Percentiles rank a stretch among this genome's conserved stretches.
phyloP scores from a whole-genome alignment of 2,797 vertebrate genomes.

The Onychomys torridus region DNA sequence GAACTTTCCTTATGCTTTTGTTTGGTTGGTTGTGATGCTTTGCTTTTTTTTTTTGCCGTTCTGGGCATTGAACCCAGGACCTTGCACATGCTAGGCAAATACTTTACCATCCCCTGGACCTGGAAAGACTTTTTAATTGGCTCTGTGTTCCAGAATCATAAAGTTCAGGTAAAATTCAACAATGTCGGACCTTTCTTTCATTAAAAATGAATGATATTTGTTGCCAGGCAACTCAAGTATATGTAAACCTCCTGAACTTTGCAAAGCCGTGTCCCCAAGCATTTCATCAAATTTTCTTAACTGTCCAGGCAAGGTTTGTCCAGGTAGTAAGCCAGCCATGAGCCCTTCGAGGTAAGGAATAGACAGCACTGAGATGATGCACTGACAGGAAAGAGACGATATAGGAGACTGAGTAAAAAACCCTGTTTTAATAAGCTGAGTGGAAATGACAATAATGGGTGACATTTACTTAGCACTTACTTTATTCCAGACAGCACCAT shows the following conservation, averaged over 20 bases:
- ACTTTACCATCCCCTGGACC: not conserved
- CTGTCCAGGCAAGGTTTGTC: not conserved
- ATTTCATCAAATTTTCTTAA: constrained; percentile 4
- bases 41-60: not conserved
- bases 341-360: not conserved
- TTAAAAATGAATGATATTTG: constrained; percentile 28
- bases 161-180: not conserved
- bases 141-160: not conserved
- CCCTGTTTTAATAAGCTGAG: constrained; percentile 40
- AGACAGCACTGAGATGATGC: not conserved
- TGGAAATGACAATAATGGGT: constrained; percentile 58
- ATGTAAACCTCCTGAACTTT: not conserved
- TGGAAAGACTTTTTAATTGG: not conserved
- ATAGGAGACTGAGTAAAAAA: constrained; percentile 16
- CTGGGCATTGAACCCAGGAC: not conserved
- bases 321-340: not conserved
- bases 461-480: constrained; percentile 59
- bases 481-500: constrained; percentile 17
- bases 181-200: not conserved
- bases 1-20: not conserved
- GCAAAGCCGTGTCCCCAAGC: not conserved
- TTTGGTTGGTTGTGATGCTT: not conserved
- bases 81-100: not conserved
- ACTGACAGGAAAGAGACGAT: not conserved
- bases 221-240: not conserved